phyloP scores from a whole-genome alignment of 2,888 invertebrate genomes.

The Phengaris alcon region DNA sequence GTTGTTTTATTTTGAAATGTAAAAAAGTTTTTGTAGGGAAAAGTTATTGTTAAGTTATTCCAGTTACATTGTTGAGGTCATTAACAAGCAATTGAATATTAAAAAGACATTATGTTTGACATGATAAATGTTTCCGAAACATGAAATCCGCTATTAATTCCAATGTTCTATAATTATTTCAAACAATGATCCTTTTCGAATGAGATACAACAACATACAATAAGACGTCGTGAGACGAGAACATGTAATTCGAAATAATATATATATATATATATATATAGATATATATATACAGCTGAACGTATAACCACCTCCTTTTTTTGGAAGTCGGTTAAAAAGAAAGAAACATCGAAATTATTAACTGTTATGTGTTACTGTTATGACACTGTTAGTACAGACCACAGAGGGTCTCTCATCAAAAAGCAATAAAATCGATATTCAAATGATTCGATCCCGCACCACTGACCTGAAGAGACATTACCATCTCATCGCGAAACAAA shows the following conservation, averaged over 20 bases:
- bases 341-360: not conserved
- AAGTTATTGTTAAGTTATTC: not conserved
- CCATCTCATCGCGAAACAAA: constrained; percentile 32
- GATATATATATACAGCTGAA: too few relatives aligned
- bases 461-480: constrained; percentile 33
- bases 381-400: not conserved
- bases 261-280: too few relatives aligned
- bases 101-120: not conserved
- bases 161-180: constrained; percentile 1
- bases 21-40: not conserved
- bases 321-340: not conserved
- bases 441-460: not conserved
- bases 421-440: constrained; percentile 6
- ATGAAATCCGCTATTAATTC: not conserved
- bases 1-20: not conserved
- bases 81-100: not conserved
- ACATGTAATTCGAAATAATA: too few relatives aligned
- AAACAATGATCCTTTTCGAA: not conserved
- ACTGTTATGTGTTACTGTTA: too few relatives aligned
- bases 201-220: not conserved
- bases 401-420: not conserved
- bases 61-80: not conserved
- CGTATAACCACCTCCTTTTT: too few relatives aligned
- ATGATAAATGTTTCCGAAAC: constrained; percentile 14
- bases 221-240: not conserved